Base-by-base conservation (phyloP, 1,140 invertebrate species). In the Brachionus calyciflorus region DNA sequence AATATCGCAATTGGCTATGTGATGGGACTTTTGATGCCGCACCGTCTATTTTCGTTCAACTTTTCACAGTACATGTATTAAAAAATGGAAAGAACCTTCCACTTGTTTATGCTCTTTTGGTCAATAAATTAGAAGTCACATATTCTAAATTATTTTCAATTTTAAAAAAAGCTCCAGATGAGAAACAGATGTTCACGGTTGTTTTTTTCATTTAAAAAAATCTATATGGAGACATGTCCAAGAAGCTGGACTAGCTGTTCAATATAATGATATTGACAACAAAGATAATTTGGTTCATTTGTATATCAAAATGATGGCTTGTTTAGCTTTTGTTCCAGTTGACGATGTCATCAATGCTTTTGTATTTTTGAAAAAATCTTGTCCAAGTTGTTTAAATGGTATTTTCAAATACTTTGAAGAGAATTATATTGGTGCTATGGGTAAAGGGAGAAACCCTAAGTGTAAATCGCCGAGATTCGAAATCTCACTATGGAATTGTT, bases 141-240 rank as follows among this genome's bases (percentile, higher is more conserved):
- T 60, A 60, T 28, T 28, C 26, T 28, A 60, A 60, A 60, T 21
- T 60, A 33, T 60, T 60, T 60, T 41, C 63, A 3, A 46, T 28
- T 21, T 30, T 24, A 24, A 2, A 2, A 2, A 37, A 41, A 24
- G 40, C 10, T 68, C 63, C 63, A 3, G 37, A 68, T 68, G 5
- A n/a, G n/a, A n/a, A n/a, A n/a, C 33, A 21, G 3, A 46, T 9
- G 28, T 68, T 41, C 28, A 41, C 41, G 63, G 65, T 17, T 69
- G 65, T 26, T 69, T 48, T 69, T 48, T 48, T 49, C 44, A 69
- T 69, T 69, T 48, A 17, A 69, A 69, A 69, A 26, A 48, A 46
- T 28, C 40, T 28, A 17, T 69, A 6, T 69, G 44, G 65, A 46
- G 24, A 49, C 46, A 48, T 14, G 33, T 69, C 2, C 65, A 69